Evolutionary conservation across 1,140 invertebrate species (phyloP), one percentile per base, ranked within the genome.

Genomic region (Leptinotarsa texana): DNA sequence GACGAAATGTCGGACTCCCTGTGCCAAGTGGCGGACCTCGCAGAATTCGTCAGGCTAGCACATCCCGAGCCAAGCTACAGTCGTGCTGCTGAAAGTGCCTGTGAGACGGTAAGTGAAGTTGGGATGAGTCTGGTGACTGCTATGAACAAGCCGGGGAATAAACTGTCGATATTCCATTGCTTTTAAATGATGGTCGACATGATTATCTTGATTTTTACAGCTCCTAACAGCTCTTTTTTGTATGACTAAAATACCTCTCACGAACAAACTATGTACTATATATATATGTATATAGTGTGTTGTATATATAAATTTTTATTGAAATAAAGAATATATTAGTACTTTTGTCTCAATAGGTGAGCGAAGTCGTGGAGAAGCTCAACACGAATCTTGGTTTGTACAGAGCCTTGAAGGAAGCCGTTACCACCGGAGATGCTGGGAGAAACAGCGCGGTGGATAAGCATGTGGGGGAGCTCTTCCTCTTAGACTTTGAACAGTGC

Each of bases 401-500:
- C 84, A 87, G 92, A 78, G 89, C 92, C 4, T 85, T 99, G 17
- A 89, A 90, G 62, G 82, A 89, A 71, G 93, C 94, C 1, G 88
- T 93, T 1, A 85, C 89, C 67, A 85, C 90, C 21, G 94, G 93
- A 13, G 96, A 98, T 83, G 85, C 88, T 48, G 18, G 90, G 18
- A 84, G 88, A 57, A 94, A 91, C 8, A 91, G 89, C 69, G 89
- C 90, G 1, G 90, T 95, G 3, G 97, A 99, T 83, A 84, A 92
- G 65, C 93, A 98, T 86, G 93, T 99, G 3, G 92, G 92, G 1
- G 89, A 93, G 81, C 85, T 99, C 70, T 99, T 99, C 87, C 85
- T 98, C 48, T 96, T 97, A 86, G 97, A 99, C 85, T 99, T 99
- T 88, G 96, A 99, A 85, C 96, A 98, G 85, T 93, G 93, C 87